Conservation (phyloP, 2,888 invertebrate genomes). For the Drosophila ustulata region DNA sequence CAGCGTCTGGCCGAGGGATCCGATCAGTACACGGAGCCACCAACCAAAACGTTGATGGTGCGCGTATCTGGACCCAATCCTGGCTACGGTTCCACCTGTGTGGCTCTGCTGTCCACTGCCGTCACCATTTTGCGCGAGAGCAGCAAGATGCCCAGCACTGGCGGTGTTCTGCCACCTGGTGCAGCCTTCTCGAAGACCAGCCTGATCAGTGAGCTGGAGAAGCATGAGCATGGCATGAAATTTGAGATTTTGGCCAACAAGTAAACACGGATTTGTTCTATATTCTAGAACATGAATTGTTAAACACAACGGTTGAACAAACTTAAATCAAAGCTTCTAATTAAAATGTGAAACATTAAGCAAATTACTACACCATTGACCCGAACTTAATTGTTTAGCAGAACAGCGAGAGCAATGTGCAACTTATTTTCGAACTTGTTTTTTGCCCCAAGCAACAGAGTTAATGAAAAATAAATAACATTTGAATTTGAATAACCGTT, state of each 20-base stretch:
- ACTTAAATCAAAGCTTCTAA: slow-evolving; percentile 21
- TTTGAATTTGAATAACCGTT: background rate
- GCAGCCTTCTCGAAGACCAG: slow-evolving; percentile 93
- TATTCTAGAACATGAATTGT: background rate
- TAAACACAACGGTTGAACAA: background rate
- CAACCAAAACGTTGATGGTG: slow-evolving; percentile 88
- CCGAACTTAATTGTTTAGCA: background rate
- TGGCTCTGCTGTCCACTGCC: slow-evolving; percentile 90
- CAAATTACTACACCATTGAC: background rate
- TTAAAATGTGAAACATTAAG: slow-evolving; percentile 1
- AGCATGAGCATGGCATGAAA: slow-evolving; percentile 88
- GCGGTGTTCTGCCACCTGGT: slow-evolving; percentile 95
- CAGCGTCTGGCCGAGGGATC: slow-evolving; percentile 87
- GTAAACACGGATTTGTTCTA: slow-evolving; percentile 29
- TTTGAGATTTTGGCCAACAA: slow-evolving; percentile 87
- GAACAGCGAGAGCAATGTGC: too few relatives aligned
- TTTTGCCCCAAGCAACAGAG: too few relatives aligned
- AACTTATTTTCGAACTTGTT: background rate
- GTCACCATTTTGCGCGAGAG: slow-evolving; percentile 90
- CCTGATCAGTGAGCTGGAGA: slow-evolving; percentile 90
- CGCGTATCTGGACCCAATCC: slow-evolving; percentile 86
- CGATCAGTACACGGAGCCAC: slow-evolving; percentile 85
- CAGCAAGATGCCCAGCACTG: slow-evolving; percentile 92
- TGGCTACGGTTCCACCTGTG: slow-evolving; percentile 94
- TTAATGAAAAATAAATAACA: background rate